phyloP scores from a whole-genome alignment of 1,140 invertebrate species.

The Drosophila sturtevanti region DNA sequence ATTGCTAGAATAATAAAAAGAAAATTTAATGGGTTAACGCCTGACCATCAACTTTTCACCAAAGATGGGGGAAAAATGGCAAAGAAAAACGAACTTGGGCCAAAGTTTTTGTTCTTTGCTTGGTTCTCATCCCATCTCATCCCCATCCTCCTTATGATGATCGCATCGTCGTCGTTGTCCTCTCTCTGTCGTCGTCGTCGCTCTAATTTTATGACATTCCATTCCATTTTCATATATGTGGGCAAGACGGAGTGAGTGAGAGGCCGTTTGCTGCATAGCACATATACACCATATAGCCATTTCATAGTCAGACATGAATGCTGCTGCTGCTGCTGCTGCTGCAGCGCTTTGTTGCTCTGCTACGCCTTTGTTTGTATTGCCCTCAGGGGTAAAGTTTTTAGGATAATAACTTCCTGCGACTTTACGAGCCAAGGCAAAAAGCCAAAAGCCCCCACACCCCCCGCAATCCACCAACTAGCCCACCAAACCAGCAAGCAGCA shows the following conservation, averaged over 20 bases:
- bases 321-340: constrained; percentile 65
- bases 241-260: constrained; percentile 23
- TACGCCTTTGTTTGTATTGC: constrained; percentile 81
- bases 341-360: constrained; percentile 68
- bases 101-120: constrained; percentile 53
- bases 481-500: constrained; percentile 28
- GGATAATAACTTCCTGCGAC: constrained; percentile 82
- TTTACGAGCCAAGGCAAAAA: constrained; percentile 72
- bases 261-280: neutral
- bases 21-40: constrained; percentile 74
- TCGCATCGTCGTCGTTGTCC: constrained; percentile 1
- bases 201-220: constrained; percentile 81
- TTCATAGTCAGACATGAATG: constrained; percentile 78
- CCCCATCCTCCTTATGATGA: constrained; percentile 50
- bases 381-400: constrained; percentile 82
- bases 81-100: constrained; percentile 47
- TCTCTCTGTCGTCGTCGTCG: constrained; percentile 21
- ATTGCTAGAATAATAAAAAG: constrained; percentile 62
- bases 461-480: neutral
- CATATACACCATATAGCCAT: constrained; percentile 57
- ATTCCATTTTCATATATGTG: constrained; percentile 72
- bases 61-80: constrained; percentile 71
- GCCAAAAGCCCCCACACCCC: constrained; percentile 56
- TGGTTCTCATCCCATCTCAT: no score
- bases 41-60: constrained; percentile 73